These are phyloP conservation scores for Nycticryphes semicollaris DNA, from an alignment of 2,113 vertebrate genomes.

Conservation along the genomic window DNA sequence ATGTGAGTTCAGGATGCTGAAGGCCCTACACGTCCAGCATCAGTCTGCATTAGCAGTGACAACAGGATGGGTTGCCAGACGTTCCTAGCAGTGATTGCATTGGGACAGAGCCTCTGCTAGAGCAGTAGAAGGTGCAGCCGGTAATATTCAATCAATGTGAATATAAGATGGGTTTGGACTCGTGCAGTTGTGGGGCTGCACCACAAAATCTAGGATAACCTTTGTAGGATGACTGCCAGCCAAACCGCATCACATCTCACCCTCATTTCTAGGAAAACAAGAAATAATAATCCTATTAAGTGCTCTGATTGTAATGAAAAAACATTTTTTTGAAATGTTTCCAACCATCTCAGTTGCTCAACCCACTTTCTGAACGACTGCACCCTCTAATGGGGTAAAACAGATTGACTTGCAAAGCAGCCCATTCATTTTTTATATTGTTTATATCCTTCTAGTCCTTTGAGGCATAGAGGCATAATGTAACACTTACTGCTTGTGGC, in stretches of 20 bases:
- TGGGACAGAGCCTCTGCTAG: background rate
- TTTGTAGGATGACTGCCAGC: background rate
- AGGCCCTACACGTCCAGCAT: accelerated
- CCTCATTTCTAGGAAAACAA: background rate
- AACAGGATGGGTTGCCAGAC: accelerated
- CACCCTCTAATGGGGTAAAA: slow-evolving; percentile 54
- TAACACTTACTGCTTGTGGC: background rate
- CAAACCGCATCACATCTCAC: background rate
- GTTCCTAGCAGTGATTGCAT: background rate
- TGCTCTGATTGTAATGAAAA: background rate
- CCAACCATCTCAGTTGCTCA: background rate
- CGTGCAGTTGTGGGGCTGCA: background rate
- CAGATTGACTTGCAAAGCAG: slow-evolving; percentile 33
- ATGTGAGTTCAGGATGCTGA: background rate
- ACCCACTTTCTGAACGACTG: slow-evolving; percentile 43
- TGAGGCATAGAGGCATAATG: background rate
- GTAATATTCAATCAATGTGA: accelerated
- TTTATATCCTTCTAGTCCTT: background rate
- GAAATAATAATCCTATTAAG: background rate
- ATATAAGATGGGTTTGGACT: background rate
- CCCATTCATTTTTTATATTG: background rate
- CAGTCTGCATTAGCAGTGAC: background rate
- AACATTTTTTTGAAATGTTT: background rate
- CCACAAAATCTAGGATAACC: background rate
- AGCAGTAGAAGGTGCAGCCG: background rate